Base-by-base conservation (phyloP, 2,113 vertebrate species). In the Myiozetetes cayanensis region DNA sequence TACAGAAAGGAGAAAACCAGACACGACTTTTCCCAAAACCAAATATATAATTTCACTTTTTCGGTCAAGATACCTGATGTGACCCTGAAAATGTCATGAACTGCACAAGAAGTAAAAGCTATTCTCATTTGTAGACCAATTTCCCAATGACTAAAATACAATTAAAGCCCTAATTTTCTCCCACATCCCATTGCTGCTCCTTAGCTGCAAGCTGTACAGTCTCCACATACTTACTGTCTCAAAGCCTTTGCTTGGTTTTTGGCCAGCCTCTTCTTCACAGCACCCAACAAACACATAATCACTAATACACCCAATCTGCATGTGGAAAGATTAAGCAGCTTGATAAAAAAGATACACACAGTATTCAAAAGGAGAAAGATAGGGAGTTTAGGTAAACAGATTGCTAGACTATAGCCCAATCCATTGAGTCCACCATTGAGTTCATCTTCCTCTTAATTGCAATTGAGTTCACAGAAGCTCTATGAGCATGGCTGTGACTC, bases 311-410 rank as follows among this genome's bases (percentile, higher is more conserved):
- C 24, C 21, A 4, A 33, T 16, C 28, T 59, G 25, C 47, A 55
- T 8, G 18, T 7, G 4, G 15, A 39, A 35, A 78, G 11, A 49
- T 8, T 8, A 28, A 91, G 47, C 18, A 52, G 10, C 4, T 62
- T 53, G 31, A n/a, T 61, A 24, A 55, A 18, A 46, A 87, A 78
- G 22, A 53, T 4, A 1, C 31, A 12, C 12, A 47, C 9, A 28
- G 28, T 37, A 7, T 49, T 61, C 7, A 3, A 0, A 0, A 33
- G 37, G 1, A 62, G 37, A 74, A 73, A 71, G 20, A 10, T 2
- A 67, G 4, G 16, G 31, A 85, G 50, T 66, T 76, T 56, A 58
- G 14, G 25, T 41, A 71, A 8, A 22, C 55, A 43, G 27, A 37
- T 47, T 1, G 4, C 25, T 35, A 46, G 17, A 17, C 7, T 78